Conservation (phyloP, 2,113 vertebrate species). For the Ranitomeya variabilis region DNA sequence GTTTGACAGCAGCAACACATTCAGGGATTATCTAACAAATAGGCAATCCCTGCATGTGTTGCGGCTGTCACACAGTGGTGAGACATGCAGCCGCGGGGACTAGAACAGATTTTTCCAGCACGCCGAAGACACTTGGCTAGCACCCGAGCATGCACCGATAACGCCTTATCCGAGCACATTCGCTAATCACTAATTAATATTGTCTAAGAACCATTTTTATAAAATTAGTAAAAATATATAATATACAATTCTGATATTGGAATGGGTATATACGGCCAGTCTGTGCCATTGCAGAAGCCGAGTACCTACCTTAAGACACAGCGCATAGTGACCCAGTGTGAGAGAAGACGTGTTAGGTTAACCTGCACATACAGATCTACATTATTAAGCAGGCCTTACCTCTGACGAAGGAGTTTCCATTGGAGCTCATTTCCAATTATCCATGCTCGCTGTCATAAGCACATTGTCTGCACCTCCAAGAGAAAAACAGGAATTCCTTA, state of each 20-base stretch:
- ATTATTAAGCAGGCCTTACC: constrained; percentile 68
- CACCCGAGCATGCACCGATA: no score
- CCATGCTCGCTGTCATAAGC: constrained; percentile 68
- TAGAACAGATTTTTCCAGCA: no score
- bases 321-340: not conserved
- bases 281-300: not conserved
- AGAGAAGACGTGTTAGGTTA: not conserved
- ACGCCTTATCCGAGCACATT: no score
- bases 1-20: no score
- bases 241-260: not conserved
- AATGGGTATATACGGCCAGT: not conserved
- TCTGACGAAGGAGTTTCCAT: constrained; percentile 72
- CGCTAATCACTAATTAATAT: no score
- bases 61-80: no score
- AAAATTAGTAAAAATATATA: no score
- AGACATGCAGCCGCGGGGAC: no score
- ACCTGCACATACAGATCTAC: not conserved
- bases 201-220: no score
- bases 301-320: not conserved
- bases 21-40: no score
- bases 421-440: constrained; percentile 71
- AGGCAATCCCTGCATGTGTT: no score
- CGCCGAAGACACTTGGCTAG: no score
- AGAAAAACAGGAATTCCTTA: constrained; percentile 63
- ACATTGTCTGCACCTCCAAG: constrained; percentile 69